A percentile compares a stretch with the other conserved stretches of the same genome.
These are phyloP conservation scores for Acleris laterana DNA, from an alignment of 2,888 invertebrate genomes.

Conservation along the genomic window DNA sequence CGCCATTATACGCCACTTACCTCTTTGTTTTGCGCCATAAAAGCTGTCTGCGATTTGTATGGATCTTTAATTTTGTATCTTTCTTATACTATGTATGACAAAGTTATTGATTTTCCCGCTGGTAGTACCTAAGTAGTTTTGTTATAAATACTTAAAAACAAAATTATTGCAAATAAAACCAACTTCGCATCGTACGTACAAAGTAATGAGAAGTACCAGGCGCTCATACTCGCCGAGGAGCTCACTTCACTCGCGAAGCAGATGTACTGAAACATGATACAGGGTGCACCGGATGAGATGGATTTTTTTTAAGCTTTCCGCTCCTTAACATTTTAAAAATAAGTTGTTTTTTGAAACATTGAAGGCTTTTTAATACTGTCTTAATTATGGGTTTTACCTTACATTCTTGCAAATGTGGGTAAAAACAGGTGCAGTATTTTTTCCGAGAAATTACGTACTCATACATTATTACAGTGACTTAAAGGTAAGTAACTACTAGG, in stretches of 20 bases:
- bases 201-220: conserved; percentile 30
- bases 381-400: not conserved
- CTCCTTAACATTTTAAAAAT: conserved; percentile 18
- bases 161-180: no score
- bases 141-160: no score
- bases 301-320: conserved; percentile 39
- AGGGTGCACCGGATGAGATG: conserved; percentile 32
- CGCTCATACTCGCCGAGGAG: conserved; percentile 1
- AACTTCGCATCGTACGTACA: not conserved
- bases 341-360: conserved; percentile 14
- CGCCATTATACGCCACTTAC: no score
- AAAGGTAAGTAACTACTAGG: no score
- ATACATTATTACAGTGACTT: no score
- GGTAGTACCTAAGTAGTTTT: no score
- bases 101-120: no score
- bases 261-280: conserved; percentile 37
- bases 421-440: no score
- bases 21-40: not conserved
- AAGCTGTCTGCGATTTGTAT: conserved; percentile 1
- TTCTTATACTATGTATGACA: no score
- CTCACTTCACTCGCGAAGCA: conserved; percentile 21
- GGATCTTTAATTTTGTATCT: no score
- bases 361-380: not conserved
- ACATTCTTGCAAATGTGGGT: no score
- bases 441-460: no score